Evolutionary conservation across 2,113 vertebrate species (phyloP).

Genomic region (Polypterus senegalus): DNA sequence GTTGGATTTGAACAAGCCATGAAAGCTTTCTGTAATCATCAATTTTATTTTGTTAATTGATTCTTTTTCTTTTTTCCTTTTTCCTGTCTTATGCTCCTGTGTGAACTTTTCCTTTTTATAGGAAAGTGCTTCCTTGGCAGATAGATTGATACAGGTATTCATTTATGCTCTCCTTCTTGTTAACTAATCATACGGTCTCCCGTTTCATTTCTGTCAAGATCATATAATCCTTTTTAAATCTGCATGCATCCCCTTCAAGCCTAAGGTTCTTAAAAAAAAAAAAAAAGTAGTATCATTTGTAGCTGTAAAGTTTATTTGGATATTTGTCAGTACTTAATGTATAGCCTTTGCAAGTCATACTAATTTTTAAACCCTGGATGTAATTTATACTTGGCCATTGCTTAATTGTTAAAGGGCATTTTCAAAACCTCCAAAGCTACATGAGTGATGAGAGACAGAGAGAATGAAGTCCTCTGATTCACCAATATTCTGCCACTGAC

Average conservation of each 20-base stretch:
- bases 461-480: too few relatives aligned
- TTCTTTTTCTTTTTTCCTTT: slow-evolving; percentile 47
- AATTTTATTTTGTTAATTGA: slow-evolving; percentile 49
- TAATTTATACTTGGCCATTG: too few relatives aligned
- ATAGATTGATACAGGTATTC: slow-evolving; percentile 99
- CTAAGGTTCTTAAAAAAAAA: too few relatives aligned
- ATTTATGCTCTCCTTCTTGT: slow-evolving; percentile 33
- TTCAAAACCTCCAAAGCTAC: too few relatives aligned
- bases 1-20: slow-evolving; percentile 52
- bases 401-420: too few relatives aligned
- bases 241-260: slow-evolving; percentile 30
- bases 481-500: too few relatives aligned
- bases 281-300: too few relatives aligned
- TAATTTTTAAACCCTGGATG: too few relatives aligned
- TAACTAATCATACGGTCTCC: slow-evolving; percentile 9
- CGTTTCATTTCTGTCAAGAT: slow-evolving; percentile 4
- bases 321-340: too few relatives aligned
- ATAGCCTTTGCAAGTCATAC: too few relatives aligned
- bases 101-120: slow-evolving; percentile 85
- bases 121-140: slow-evolving; percentile 99
- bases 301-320: too few relatives aligned
- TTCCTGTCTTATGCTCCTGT: slow-evolving; percentile 60
- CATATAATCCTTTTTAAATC: slow-evolving; percentile 11
- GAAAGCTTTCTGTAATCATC: slow-evolving; percentile 46
- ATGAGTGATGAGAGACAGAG: too few relatives aligned